A percentile compares a stretch with the other conserved stretches of the same genome.
These are phyloP conservation scores for Ptychodera flava DNA, from an alignment of 35 echinoderm and acorn worm genomes.

Conservation along the genomic window DNA sequence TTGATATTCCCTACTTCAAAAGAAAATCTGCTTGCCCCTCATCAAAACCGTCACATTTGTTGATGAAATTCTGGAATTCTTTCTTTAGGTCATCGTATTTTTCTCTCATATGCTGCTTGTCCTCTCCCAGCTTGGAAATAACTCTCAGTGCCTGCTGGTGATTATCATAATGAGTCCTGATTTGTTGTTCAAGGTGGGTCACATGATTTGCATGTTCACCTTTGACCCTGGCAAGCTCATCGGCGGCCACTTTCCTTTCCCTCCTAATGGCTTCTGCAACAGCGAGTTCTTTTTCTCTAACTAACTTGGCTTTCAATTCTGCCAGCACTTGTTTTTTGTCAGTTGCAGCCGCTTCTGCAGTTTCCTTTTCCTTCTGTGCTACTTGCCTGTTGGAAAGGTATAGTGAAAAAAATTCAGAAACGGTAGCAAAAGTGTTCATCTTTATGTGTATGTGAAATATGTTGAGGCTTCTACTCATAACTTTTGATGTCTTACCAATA, in stretches of 20 bases:
- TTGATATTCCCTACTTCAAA: background rate
- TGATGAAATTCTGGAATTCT: slow-evolving; percentile 47
- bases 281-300: slow-evolving; percentile 20
- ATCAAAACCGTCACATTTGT: slow-evolving; percentile 44
- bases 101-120: slow-evolving; percentile 35
- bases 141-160: slow-evolving; percentile 22
- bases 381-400: slow-evolving; percentile 21
- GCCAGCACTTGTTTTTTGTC: slow-evolving; percentile 30
- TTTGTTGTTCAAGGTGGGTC: slow-evolving; percentile 11
- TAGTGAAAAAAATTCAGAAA: slow-evolving; percentile 4
- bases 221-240: slow-evolving; percentile 26
- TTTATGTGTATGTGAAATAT: background rate
- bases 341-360: slow-evolving; percentile 17
- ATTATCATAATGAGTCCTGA: background rate
- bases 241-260: slow-evolving; percentile 34
- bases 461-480: background rate
- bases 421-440: background rate
- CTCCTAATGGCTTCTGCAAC: slow-evolving; percentile 16
- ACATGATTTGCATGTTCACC: slow-evolving; percentile 23
- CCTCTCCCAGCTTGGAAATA: slow-evolving; percentile 11
- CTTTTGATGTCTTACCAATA: background rate
- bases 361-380: slow-evolving; percentile 14
- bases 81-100: slow-evolving; percentile 30
- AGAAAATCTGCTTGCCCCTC: slow-evolving; percentile 52
- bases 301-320: slow-evolving; percentile 8